Conservation (phyloP, 2,113 vertebrate species). For the Microtus montanus region DNA sequence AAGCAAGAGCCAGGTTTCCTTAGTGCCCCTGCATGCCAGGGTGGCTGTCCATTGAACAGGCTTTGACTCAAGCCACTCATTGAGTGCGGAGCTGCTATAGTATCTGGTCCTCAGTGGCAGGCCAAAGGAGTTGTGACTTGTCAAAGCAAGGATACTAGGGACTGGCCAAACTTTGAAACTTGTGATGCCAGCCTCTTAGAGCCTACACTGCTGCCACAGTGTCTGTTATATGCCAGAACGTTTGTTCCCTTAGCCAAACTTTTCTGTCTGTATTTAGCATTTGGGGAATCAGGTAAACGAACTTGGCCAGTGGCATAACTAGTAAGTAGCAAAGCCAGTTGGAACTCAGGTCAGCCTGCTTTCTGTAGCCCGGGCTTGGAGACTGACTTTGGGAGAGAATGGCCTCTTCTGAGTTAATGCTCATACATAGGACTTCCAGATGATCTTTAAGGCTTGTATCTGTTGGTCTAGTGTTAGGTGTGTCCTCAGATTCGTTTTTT, state of each 20-base stretch:
- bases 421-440: background rate
- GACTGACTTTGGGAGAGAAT: background rate
- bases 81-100: background rate
- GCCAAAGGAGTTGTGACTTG: background rate
- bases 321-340: background rate
- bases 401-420: background rate
- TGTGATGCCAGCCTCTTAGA: background rate
- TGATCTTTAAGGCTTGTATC: background rate
- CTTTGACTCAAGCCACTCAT: background rate
- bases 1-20: background rate
- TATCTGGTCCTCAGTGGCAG: background rate
- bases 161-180: background rate
- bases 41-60: background rate
- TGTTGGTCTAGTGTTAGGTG: background rate
- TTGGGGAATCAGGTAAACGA: background rate
- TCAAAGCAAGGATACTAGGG: background rate
- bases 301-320: background rate
- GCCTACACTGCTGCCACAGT: background rate
- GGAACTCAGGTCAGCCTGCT: background rate
- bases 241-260: background rate
- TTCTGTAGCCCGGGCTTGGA: background rate
- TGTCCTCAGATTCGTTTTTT: background rate
- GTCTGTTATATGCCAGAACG: background rate
- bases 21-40: background rate
- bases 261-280: background rate